Evolutionary conservation across 2,888 invertebrate genomes (phyloP).

Genomic region (Dolichopus griseipennis): DNA sequence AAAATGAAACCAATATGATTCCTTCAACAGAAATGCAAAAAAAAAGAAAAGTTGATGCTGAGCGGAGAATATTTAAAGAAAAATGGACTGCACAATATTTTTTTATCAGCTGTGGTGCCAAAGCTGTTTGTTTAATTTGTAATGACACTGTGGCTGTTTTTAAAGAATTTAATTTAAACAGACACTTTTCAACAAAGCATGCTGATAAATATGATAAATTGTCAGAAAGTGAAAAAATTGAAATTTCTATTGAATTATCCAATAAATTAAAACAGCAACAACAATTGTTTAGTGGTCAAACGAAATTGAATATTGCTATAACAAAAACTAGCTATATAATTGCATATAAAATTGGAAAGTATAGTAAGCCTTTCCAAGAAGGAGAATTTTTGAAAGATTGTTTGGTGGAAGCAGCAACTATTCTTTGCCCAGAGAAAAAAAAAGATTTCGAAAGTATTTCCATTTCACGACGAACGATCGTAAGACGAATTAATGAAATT

Average conservation of each 20-base stretch:
- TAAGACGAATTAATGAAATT: neutral
- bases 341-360: neutral
- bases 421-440: slow-evolving; percentile 8
- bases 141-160: slow-evolving; percentile 9
- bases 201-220: slow-evolving; percentile 10
- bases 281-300: neutral
- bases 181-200: slow-evolving; percentile 10
- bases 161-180: slow-evolving; percentile 10
- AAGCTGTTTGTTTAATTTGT: slow-evolving; percentile 1
- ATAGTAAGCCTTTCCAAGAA: neutral
- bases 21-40: too few relatives aligned
- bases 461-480: neutral
- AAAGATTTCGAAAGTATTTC: slow-evolving; percentile 5
- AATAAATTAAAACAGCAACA: slow-evolving; percentile 2
- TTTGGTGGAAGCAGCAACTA: neutral
- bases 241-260: too few relatives aligned
- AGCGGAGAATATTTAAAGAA: slow-evolving; percentile 1
- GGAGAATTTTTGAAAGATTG: slow-evolving; percentile 7
- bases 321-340: neutral
- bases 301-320: slow-evolving; percentile 1
- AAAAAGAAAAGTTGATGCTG: neutral
- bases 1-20: too few relatives aligned
- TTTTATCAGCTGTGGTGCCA: neutral
- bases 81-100: neutral
- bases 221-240: slow-evolving; percentile 5